phyloP scores from a whole-genome alignment of 2,888 invertebrate species.

The Scotopteryx bipunctaria region DNA sequence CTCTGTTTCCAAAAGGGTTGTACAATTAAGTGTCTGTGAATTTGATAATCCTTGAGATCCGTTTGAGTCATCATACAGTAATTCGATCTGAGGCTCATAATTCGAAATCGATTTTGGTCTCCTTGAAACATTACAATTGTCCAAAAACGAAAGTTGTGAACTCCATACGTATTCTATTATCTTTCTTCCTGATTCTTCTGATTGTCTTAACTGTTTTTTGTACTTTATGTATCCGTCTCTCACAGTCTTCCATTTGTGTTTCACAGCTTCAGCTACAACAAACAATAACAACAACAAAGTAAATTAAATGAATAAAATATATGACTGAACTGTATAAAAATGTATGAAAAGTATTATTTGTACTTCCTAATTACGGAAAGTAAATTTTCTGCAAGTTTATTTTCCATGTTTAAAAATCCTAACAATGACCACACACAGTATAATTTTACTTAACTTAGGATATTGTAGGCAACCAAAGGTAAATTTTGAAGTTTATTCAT shows the following conservation, averaged over 20 bases:
- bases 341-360: no score
- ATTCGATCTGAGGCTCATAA: constrained; percentile 22
- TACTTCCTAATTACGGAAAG: no score
- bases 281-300: no score
- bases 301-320: no score
- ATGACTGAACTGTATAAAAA: no score
- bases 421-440: no score
- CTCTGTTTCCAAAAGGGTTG: constrained; percentile 8
- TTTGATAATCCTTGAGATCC: background rate
- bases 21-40: no score
- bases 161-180: constrained; percentile 44
- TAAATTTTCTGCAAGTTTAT: no score
- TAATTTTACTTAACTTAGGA: no score
- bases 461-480: no score
- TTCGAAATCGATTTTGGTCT: constrained; percentile 8
- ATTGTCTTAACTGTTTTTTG: constrained; percentile 39
- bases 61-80: constrained; percentile 12
- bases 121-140: constrained; percentile 33
- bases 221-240: constrained; percentile 50
- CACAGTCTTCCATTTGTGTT: constrained; percentile 50
- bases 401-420: no score
- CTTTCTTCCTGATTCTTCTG: constrained; percentile 35
- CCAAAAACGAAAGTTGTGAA: constrained; percentile 40
- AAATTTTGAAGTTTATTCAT: no score
- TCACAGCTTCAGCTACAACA: constrained; percentile 42